Conservation (phyloP, 30 jellyfish, hydroid and myxozoan genomes). For the Rhopilema esculentum region DNA sequence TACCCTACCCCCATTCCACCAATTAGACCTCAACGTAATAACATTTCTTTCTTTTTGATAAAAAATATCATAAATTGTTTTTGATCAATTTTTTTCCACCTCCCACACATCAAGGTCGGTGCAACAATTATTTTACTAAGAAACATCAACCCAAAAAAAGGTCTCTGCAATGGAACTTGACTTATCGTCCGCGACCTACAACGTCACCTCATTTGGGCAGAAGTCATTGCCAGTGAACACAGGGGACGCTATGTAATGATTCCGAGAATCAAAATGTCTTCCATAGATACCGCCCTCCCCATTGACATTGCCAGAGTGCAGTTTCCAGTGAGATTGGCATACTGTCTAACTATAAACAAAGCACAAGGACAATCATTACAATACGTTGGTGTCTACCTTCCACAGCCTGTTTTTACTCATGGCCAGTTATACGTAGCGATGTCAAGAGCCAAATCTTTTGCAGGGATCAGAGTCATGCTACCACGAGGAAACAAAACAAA, state of each 20-base stretch:
- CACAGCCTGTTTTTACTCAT: constrained; percentile 42
- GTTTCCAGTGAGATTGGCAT: constrained; percentile 61
- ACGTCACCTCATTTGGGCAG: constrained; percentile 28
- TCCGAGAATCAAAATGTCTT: constrained; percentile 1
- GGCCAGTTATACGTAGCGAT: constrained; percentile 70
- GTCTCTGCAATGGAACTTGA: constrained; percentile 66
- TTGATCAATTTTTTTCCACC: too few relatives aligned
- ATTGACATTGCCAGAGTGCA: constrained; percentile 20
- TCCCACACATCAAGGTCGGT: constrained; percentile 19
- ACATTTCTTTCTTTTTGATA: too few relatives aligned
- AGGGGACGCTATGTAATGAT: constrained; percentile 12
- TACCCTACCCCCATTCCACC: too few relatives aligned
- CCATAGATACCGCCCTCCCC: constrained; percentile 13
- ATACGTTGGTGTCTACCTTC: constrained; percentile 37
- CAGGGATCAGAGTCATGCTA: constrained; percentile 7
- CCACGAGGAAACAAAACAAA: not conserved
- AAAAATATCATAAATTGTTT: too few relatives aligned
- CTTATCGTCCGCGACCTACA: constrained; percentile 13
- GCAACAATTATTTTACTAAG: constrained; percentile 11
- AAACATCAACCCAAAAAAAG: constrained; percentile 23
- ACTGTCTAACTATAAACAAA: constrained; percentile 65
- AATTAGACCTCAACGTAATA: too few relatives aligned
- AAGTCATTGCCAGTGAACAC: constrained; percentile 32
- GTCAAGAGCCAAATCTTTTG: constrained; percentile 51
- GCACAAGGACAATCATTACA: constrained; percentile 61